phyloP scores from a whole-genome alignment of 2,113 vertebrate species.

The Nesogale talazaci region DNA sequence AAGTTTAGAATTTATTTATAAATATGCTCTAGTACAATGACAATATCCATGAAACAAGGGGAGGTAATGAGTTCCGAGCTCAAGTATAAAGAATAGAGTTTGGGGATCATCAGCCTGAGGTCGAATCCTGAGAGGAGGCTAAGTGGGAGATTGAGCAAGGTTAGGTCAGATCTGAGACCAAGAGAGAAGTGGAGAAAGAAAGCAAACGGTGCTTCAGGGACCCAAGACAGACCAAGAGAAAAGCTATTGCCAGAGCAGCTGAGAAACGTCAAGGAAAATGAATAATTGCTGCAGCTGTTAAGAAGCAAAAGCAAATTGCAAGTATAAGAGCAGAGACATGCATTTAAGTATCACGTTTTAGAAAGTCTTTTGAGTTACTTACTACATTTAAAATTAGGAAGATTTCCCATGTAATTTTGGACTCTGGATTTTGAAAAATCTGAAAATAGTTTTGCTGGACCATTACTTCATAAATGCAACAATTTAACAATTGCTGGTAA shows the following conservation, averaged over 20 bases:
- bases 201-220: not conserved
- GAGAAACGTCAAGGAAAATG: not conserved
- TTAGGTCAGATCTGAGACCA: conserved; percentile 37
- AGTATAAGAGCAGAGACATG: not conserved
- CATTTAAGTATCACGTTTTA: not conserved
- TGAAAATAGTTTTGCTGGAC: not conserved
- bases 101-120: not conserved
- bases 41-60: not conserved
- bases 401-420: not conserved
- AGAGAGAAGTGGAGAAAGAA: not conserved
- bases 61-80: not conserved
- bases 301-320: not conserved
- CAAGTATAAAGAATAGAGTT: conserved; percentile 13
- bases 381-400: conserved; percentile 11
- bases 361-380: conserved; percentile 17
- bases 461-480: not conserved
- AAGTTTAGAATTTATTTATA: not conserved
- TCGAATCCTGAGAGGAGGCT: conserved; percentile 4
- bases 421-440: conserved; percentile 4
- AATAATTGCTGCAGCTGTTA: not conserved
- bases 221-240: not conserved
- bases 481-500: not conserved
- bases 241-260: not conserved
- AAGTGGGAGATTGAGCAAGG: not conserved
- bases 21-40: not conserved